Percentiles rank a stretch among this genome's conserved stretches.
Evolutionary conservation across 2,113 vertebrate species (phyloP).

Genomic region (Ceyx cyanopectus): DNA sequence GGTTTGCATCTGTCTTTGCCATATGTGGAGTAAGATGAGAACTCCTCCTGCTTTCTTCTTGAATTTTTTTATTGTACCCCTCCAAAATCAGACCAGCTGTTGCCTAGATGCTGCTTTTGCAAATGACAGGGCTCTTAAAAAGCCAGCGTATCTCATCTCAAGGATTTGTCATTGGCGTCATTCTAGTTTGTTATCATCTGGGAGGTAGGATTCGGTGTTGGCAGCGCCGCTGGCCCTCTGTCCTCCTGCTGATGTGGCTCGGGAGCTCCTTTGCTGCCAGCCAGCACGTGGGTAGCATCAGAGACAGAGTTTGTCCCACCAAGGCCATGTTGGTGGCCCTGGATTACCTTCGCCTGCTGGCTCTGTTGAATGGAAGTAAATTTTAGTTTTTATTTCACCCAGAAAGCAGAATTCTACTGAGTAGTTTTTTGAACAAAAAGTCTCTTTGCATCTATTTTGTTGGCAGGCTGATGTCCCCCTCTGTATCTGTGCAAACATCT

Average conservation of each 20-base stretch:
- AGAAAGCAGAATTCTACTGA: neutral
- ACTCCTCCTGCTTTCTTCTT: conserved; percentile 15
- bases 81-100: conserved; percentile 58
- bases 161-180: neutral
- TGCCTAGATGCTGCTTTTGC: neutral
- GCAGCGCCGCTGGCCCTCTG: neutral
- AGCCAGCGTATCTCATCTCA: neutral
- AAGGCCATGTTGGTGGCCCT: neutral
- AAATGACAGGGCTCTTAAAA: conserved; percentile 12
- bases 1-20: conserved; percentile 62
- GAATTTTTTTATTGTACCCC: conserved; percentile 46
- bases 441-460: neutral
- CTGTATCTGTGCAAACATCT: conserved; percentile 59
- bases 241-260: neutral
- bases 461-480: conserved; percentile 25
- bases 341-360: neutral
- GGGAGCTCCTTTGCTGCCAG: neutral
- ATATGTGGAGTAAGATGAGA: conserved; percentile 35
- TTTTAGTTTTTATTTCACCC: neutral
- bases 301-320: rapidly evolving
- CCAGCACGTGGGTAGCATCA: neutral
- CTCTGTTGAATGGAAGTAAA: neutral
- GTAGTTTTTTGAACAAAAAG: neutral
- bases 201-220: neutral
- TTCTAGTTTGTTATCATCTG: neutral